Evolutionary conservation across 1,140 invertebrate genomes (phyloP), one percentile per base, ranked within the genome.

Genomic region (Ceratosolen fusciceps): DNA sequence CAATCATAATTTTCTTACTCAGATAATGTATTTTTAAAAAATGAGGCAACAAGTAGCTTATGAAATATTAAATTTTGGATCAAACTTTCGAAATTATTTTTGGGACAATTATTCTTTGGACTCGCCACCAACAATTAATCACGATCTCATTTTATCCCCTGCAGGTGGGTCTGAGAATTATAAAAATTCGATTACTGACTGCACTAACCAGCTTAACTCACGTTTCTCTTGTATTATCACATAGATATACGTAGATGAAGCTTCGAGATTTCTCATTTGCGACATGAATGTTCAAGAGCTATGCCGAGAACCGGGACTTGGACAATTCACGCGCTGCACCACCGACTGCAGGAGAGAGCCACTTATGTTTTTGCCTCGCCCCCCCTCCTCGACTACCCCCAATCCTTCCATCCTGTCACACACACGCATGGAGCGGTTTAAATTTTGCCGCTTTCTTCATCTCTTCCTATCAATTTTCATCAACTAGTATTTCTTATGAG

Each of bases 1-100:
- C 62, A 39, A 67, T 67, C 34, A 67, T 39, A 37, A 67, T 67
- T 39, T 67, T 24, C 31, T 7, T 12, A 39, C 31, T 67, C 39
- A 39, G 37, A 67, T n/a, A n/a, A n/a, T 21, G 9, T 67, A 16
- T 39, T 21, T 67, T 26, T 21, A 52, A 21, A 52, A 39, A n/a
- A 16, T 9, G 16, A 34, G 1, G 39, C 39, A 1, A 8, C 9
- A 31, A 67, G 62, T 67, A 39, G 14, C 12, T 43, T 43, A 12
- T 5, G 5, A 7, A 43, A 52, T 19, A 4, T 52, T 52, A 52
- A 19, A 52, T 52, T 52, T 52, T 52, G 1, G 12, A 60, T 29
- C 26, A 12, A 26, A 14, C n/a, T 60, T 60, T 56, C 14, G 24
- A 56, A 2, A 26, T 4, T 26, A 56, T 56, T 24, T 24, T 24